These are phyloP conservation scores for Luehdorfia chinensis DNA, from an alignment of 1,140 invertebrate genomes.

Conservation along the genomic window DNA sequence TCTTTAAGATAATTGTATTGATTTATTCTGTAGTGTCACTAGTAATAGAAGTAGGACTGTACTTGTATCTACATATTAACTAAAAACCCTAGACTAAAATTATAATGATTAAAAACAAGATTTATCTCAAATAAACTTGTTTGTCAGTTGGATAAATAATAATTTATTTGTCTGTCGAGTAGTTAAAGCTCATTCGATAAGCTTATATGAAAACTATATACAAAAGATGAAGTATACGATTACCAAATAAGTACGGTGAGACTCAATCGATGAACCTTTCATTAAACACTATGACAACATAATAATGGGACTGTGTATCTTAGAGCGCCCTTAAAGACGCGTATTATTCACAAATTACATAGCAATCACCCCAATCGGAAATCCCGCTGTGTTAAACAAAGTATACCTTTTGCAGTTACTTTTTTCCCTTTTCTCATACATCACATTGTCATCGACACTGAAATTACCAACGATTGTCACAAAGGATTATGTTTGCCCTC, in stretches of 20 bases:
- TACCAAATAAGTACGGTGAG: conserved; percentile 6
- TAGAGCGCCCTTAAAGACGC: conserved; percentile 30
- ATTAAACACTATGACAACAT: conserved; percentile 46
- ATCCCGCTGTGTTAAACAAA: conserved; percentile 58
- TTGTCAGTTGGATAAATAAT: no score
- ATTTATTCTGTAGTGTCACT: neutral
- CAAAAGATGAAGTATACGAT: no score
- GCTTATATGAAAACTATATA: no score
- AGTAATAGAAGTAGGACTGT: neutral
- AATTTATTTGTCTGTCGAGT: no score
- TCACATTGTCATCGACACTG: conserved; percentile 61
- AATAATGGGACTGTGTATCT: conserved; percentile 42
- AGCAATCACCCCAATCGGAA: conserved; percentile 49
- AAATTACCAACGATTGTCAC: conserved; percentile 62
- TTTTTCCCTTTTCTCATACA: conserved; percentile 38
- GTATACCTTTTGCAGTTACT: conserved; percentile 25
- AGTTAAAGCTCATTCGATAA: no score
- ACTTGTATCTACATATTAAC: neutral
- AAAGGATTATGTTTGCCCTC: conserved; percentile 51
- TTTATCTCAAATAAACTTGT: no score
- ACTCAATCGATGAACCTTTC: conserved; percentile 20
- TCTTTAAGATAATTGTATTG: neutral
- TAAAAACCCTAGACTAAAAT: no score
- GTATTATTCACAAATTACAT: conserved; percentile 64
- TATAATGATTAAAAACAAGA: no score